These are phyloP conservation scores for Atractosteus spatula DNA, from an alignment of 2,113 vertebrate genomes.

Conservation along the genomic window DNA sequence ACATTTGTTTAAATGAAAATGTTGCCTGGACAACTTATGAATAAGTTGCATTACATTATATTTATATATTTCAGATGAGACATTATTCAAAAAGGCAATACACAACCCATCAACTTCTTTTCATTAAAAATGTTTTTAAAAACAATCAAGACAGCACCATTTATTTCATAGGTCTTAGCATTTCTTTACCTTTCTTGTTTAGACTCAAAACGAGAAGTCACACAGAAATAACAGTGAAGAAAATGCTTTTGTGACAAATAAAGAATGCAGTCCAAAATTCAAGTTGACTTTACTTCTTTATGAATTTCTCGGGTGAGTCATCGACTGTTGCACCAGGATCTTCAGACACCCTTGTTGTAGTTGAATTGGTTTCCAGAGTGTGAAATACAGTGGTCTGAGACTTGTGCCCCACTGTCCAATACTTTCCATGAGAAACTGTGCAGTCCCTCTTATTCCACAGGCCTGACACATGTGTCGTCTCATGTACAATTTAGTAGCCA, in stretches of 20 bases:
- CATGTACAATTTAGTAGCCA: slow-evolving; percentile 36
- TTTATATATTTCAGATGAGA: neutral
- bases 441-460: slow-evolving; percentile 30
- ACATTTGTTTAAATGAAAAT: slow-evolving; percentile 30
- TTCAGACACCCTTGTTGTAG: slow-evolving; percentile 21
- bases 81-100: neutral
- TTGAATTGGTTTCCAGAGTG: slow-evolving; percentile 28
- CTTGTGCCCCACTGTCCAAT: slow-evolving; percentile 37
- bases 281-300: slow-evolving; percentile 12
- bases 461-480: neutral
- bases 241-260: neutral
- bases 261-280: slow-evolving; percentile 3
- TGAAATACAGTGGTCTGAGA: slow-evolving; percentile 42
- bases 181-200: no score
- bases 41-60: slow-evolving; percentile 1
- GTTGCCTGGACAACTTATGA: slow-evolving; percentile 25
- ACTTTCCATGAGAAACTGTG: slow-evolving; percentile 39
- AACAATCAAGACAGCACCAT: no score
- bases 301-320: slow-evolving; percentile 33
- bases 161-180: no score
- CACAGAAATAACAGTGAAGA: neutral
- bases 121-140: neutral
- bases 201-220: no score
- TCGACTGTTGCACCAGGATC: slow-evolving; percentile 54
- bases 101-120: neutral